Evolutionary conservation across 2,888 invertebrate genomes (phyloP).

Genomic region (Teleiodes luculella): DNA sequence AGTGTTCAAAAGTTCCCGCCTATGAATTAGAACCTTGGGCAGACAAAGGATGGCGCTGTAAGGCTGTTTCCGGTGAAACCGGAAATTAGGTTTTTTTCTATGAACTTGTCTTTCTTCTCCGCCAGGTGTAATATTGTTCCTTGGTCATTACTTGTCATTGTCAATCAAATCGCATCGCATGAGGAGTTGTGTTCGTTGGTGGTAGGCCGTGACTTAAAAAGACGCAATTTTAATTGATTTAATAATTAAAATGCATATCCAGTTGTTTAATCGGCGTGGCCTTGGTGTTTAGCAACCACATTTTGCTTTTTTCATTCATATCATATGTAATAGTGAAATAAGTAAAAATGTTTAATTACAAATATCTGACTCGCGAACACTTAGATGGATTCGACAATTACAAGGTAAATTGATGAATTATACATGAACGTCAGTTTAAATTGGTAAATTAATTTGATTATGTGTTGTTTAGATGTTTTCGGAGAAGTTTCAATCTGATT

Average conservation of each 20-base stretch:
- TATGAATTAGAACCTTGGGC: no score
- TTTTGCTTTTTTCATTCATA: not conserved
- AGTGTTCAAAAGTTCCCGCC: no score
- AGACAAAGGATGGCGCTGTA: no score
- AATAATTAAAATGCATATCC: not conserved
- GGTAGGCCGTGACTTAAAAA: not conserved
- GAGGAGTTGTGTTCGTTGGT: not conserved
- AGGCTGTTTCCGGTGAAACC: no score
- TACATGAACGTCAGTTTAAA: not conserved
- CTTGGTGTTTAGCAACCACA: not conserved
- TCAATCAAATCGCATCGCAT: not conserved
- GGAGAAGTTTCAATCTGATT: not conserved
- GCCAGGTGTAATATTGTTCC: no score
- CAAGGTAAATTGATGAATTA: constrained; percentile 81
- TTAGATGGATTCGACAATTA: constrained; percentile 96
- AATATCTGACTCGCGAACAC: constrained; percentile 90
- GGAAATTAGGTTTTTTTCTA: no score
- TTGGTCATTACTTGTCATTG: no score
- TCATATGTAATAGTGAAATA: constrained; percentile 28
- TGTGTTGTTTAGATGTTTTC: no score
- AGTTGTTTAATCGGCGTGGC: not conserved
- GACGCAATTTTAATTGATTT: not conserved
- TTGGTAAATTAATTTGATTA: not conserved
- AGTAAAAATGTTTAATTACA: constrained; percentile 79
- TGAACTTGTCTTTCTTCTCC: no score